A percentile compares a stretch with the other conserved stretches of the same genome.
These are phyloP conservation scores for Cololabis saira DNA, from an alignment of 2,113 vertebrate species.

Conservation along the genomic window DNA sequence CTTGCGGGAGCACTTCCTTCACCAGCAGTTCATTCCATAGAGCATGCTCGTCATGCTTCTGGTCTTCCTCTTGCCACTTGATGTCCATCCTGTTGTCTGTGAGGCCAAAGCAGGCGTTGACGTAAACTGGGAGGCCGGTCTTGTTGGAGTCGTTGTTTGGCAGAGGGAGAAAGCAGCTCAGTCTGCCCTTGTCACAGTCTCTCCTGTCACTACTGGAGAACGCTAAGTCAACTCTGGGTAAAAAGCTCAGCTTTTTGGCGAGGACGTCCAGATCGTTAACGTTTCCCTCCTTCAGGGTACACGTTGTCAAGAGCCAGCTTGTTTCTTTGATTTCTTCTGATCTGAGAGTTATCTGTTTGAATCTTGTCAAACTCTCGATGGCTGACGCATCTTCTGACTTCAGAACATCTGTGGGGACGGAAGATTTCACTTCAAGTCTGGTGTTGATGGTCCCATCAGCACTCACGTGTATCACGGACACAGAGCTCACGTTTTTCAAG, in stretches of 20 bases:
- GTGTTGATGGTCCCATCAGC: slow-evolving; percentile 57
- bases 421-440: slow-evolving; percentile 69
- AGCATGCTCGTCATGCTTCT: slow-evolving; percentile 81
- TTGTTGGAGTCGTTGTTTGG: slow-evolving; percentile 85
- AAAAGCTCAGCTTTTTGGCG: slow-evolving; percentile 76
- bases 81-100: slow-evolving; percentile 86
- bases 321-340: slow-evolving; percentile 45
- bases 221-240: slow-evolving; percentile 83
- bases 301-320: slow-evolving; percentile 74
- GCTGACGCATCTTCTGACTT: background rate
- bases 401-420: slow-evolving; percentile 19
- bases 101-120: slow-evolving; percentile 87
- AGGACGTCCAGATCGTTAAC: slow-evolving; percentile 65
- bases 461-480: slow-evolving; percentile 75
- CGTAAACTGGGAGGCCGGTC: slow-evolving; percentile 83
- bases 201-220: slow-evolving; percentile 68
- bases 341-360: slow-evolving; percentile 67
- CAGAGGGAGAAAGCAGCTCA: slow-evolving; percentile 87
- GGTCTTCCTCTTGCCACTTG: slow-evolving; percentile 85
- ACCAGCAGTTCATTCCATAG: slow-evolving; percentile 85
- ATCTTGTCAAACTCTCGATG: slow-evolving; percentile 44
- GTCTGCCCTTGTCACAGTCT: slow-evolving; percentile 62
- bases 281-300: slow-evolving; percentile 69
- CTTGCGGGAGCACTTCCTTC: slow-evolving; percentile 78
- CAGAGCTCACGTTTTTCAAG: slow-evolving; percentile 78